These are phyloP conservation scores for Leptinotarsa peninsularis DNA, from an alignment of 2,888 invertebrate genomes.

Conservation along the genomic window DNA sequence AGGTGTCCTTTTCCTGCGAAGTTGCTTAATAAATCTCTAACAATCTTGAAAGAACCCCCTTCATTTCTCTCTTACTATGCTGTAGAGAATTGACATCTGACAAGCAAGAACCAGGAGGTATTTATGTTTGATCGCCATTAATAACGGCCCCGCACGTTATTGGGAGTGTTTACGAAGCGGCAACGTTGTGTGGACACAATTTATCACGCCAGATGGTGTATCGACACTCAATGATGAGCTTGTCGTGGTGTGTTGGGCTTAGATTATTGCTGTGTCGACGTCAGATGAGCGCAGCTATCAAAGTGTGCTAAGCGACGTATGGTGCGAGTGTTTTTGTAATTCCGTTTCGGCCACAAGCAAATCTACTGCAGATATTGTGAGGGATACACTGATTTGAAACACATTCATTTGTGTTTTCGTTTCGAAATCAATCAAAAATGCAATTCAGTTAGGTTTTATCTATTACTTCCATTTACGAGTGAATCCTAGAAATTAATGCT, in stretches of 20 bases:
- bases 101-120: slow-evolving; percentile 14
- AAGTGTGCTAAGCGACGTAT: slow-evolving; percentile 21
- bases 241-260: slow-evolving; percentile 39
- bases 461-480: too few relatives aligned
- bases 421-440: too few relatives aligned
- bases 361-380: too few relatives aligned
- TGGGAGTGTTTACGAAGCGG: slow-evolving; percentile 21
- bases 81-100: slow-evolving; percentile 34
- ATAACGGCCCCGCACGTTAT: slow-evolving; percentile 26
- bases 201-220: slow-evolving; percentile 46
- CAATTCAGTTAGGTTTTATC: too few relatives aligned
- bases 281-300: slow-evolving; percentile 41
- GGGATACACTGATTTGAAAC: too few relatives aligned
- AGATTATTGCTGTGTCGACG: slow-evolving; percentile 39
- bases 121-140: slow-evolving; percentile 24
- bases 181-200: slow-evolving; percentile 37
- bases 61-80: not conserved
- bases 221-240: slow-evolving; percentile 47
- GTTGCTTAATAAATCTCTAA: not conserved
- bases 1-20: too few relatives aligned
- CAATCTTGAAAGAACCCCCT: not conserved
- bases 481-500: too few relatives aligned
- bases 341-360: not conserved
- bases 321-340: not conserved
- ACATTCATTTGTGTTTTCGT: too few relatives aligned